A percentile compares a stretch with the other conserved stretches of the same genome.
Conservation (phyloP, 1,140 invertebrate genomes). For the Bombus picipes region DNA sequence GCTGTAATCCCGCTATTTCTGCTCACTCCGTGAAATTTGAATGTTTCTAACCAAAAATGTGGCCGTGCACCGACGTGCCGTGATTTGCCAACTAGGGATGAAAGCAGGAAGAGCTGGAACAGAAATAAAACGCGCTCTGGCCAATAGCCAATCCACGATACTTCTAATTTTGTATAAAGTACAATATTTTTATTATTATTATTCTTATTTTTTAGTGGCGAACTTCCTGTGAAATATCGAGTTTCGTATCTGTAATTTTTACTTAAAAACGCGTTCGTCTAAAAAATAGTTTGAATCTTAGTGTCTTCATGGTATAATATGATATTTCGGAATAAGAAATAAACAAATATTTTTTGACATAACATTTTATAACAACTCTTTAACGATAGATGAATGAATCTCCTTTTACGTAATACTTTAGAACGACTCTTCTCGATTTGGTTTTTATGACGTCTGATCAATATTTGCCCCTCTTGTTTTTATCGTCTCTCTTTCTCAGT, state of each 20-base stretch:
- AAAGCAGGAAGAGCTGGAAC: background rate
- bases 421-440: too few relatives aligned
- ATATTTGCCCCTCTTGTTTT: too few relatives aligned
- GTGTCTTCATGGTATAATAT: background rate
- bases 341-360: too few relatives aligned
- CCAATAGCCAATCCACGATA: background rate
- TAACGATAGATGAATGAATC: too few relatives aligned
- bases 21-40: conserved; percentile 50
- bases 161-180: background rate
- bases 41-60: conserved; percentile 52
- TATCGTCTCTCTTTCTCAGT: too few relatives aligned
- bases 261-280: too few relatives aligned
- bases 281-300: too few relatives aligned
- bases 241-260: background rate
- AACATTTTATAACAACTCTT: too few relatives aligned
- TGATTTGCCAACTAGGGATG: conserved; percentile 20
- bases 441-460: too few relatives aligned
- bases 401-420: too few relatives aligned
- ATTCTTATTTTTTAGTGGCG: fast-evolving
- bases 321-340: too few relatives aligned
- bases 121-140: background rate
- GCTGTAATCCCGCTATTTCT: conserved; percentile 60
- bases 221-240: background rate
- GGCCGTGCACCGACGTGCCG: conserved; percentile 31
- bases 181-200: background rate